These are phyloP conservation scores for Stenotaenia linearis DNA, from an alignment of 2,888 invertebrate genomes.

Conservation along the genomic window DNA sequence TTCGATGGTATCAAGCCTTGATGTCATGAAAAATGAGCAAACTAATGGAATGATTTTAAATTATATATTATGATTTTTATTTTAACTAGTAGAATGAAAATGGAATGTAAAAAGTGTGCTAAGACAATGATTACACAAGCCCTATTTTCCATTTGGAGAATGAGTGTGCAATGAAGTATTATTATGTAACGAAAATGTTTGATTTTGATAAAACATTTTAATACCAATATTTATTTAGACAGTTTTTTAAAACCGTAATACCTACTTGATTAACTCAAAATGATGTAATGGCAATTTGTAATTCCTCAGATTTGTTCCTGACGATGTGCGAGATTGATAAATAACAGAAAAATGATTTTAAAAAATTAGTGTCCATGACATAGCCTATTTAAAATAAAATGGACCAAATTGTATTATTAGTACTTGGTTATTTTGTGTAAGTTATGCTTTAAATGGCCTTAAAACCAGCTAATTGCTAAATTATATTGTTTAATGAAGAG, in stretches of 20 bases:
- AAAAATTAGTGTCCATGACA: not conserved
- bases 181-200: not conserved
- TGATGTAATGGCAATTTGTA: slow-evolving; percentile 6
- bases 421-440: slow-evolving; percentile 5
- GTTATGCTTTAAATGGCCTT: slow-evolving; percentile 20
- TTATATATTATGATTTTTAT: not conserved
- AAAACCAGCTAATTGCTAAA: slow-evolving; percentile 17
- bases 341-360: not conserved
- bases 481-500: slow-evolving; percentile 11
- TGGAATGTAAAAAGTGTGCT: not conserved
- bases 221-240: not conserved
- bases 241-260: not conserved
- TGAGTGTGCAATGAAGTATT: not conserved
- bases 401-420: slow-evolving; percentile 21
- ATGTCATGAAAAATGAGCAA: not conserved
- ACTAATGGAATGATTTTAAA: not conserved
- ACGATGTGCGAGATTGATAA: not conserved
- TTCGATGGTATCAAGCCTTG: not conserved
- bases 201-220: not conserved
- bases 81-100: not conserved
- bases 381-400: slow-evolving; percentile 13
- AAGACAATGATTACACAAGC: not conserved
- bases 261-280: not conserved
- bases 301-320: slow-evolving; percentile 12
- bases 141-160: not conserved